phyloP scores from a whole-genome alignment of 2,888 invertebrate species.

The Notodonta dromedarius region DNA sequence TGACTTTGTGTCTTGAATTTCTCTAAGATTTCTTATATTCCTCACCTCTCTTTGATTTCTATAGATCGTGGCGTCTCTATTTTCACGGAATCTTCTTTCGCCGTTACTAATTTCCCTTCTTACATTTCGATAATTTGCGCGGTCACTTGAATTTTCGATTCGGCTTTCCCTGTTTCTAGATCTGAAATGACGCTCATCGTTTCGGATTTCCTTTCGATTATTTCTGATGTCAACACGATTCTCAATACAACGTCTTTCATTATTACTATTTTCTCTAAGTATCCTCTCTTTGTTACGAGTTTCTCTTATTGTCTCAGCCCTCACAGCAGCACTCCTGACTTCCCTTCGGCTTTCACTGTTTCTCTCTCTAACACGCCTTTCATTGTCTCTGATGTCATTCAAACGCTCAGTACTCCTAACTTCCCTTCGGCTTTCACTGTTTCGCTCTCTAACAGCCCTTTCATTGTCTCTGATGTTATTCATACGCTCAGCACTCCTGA shows the following conservation, averaged over 20 bases:
- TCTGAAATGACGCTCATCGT: conserved; percentile 10
- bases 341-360: not conserved
- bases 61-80: not conserved
- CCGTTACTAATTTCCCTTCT: conserved; percentile 9
- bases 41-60: not conserved
- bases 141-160: conserved; percentile 9
- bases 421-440: not conserved
- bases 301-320: conserved; percentile 1
- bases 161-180: conserved; percentile 10
- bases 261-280: not conserved
- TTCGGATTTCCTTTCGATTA: conserved; percentile 5
- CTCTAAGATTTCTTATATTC: not conserved
- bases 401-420: not conserved
- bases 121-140: conserved; percentile 14
- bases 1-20: not conserved
- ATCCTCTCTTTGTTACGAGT: conserved; percentile 1
- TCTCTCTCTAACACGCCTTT: conserved; percentile 5
- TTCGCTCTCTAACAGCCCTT: not conserved
- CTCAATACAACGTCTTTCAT: not conserved
- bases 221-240: not conserved
- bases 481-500: conserved; percentile 5
- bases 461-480: not conserved
- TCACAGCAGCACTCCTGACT: conserved; percentile 7
- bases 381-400: not conserved
- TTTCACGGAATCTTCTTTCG: conserved; percentile 2